Conservation (phyloP, 2,797 vertebrate species). For the Dicrostonyx torquatus region DNA sequence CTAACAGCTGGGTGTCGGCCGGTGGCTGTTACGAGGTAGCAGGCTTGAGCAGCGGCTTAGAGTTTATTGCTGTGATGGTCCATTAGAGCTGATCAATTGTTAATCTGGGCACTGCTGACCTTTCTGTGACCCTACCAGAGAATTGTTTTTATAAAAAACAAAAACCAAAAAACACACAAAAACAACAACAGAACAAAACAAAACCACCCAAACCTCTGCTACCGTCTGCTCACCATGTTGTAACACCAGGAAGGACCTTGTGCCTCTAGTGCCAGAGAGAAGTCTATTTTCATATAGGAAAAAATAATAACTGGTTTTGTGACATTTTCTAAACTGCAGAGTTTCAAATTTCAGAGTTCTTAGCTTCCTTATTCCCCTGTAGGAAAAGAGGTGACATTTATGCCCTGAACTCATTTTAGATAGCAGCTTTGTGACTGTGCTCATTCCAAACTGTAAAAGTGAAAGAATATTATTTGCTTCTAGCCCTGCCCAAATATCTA, state of each 20-base stretch:
- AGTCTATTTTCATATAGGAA: neutral
- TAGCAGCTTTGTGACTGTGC: neutral
- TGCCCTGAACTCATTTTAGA: neutral
- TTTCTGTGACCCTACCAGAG: slow-evolving; percentile 82
- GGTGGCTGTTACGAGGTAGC: slow-evolving; percentile 82
- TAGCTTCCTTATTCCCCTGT: neutral
- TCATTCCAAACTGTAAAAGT: neutral
- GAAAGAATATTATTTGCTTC: neutral
- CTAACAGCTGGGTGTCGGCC: slow-evolving; percentile 81
- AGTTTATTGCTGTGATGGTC: slow-evolving; percentile 86
- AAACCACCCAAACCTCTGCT: slow-evolving; percentile 71
- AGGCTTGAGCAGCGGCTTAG: slow-evolving; percentile 77
- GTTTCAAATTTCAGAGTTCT: neutral
- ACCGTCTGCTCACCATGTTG: slow-evolving; percentile 83
- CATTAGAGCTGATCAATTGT: slow-evolving; percentile 91
- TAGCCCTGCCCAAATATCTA: neutral
- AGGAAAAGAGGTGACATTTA: neutral
- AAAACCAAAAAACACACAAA: neutral
- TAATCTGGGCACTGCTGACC: slow-evolving; percentile 87
- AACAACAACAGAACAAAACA: slow-evolving; percentile 70
- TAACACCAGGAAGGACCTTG: slow-evolving; percentile 76
- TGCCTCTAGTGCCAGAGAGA: slow-evolving; percentile 20
- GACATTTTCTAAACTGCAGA: neutral
- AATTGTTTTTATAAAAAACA: slow-evolving; percentile 87
- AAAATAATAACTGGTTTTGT: neutral